Evolutionary conservation across 1,140 invertebrate genomes (phyloP), one percentile per base, ranked within the genome.

Genomic region (Calliphora vicina): DNA sequence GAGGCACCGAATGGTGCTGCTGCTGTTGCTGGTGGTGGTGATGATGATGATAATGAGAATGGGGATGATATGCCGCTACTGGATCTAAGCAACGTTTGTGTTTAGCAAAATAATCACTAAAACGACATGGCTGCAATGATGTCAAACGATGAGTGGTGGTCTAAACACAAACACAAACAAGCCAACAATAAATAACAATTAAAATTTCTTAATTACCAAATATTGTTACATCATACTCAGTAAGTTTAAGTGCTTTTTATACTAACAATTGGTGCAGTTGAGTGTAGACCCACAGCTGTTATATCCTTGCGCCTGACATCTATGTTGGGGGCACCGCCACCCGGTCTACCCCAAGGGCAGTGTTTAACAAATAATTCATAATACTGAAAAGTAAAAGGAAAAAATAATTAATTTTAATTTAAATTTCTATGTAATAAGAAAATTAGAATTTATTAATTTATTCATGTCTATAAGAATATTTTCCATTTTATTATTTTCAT

Each of bases 261-360:
- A 81, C 45, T 81, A 85, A 91, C 87, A 84, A 88, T 86, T 80
- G 85, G 89, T 82, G 91, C 91, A 35, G 91, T 90, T 1, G 92
- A 91, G 85, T 91, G 91, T 10, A 92, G 84, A 72, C 91, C 92
- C 15, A 91, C 90, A 35, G 91, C 87, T 81, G 91, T 87, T 12
- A 92, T 89, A 84, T 92, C 92, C 67, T 91, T 87, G 23, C 91
- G 87, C 8, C 91, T 88, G 50, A 92, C 88, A 43, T 91, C 91
- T 27, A 89, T 84, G 81, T 91, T 91, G 15, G 87, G 89, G n/a
- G 89, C 90, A 23, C 90, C 90, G 0, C 90, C 89, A 4, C 90
- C 90, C 8, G 90, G 90, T 61, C 87, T 85, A 20, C 91, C 91
- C 91, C 91, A 92, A 12, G 92, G 92, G 86, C 91, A 92, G 85